Evolutionary conservation across 2,888 invertebrate species (phyloP).

Genomic region (Epistrophella euchroma): DNA sequence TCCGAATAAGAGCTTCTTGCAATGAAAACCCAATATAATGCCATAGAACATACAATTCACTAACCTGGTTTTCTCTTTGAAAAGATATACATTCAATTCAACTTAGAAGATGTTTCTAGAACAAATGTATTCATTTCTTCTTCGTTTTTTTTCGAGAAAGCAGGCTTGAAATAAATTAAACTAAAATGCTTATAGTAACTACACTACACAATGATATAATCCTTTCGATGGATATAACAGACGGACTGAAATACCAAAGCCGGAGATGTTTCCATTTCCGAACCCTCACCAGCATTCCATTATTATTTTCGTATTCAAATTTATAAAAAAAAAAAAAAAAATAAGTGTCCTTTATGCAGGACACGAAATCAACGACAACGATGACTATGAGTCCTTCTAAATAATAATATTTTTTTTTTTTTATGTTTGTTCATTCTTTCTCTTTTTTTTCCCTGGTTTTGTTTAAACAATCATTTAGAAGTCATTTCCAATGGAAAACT

Average conservation of each 20-base stretch:
- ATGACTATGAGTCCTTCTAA: slow-evolving; percentile 16
- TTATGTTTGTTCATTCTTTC: neutral
- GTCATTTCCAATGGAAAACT: slow-evolving; percentile 55
- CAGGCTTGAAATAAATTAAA: slow-evolving; percentile 62
- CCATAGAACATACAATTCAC: slow-evolving; percentile 54
- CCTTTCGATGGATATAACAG: slow-evolving; percentile 15
- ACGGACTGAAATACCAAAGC: neutral
- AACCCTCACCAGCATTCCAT: slow-evolving; percentile 42
- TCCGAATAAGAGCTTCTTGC: slow-evolving; percentile 37
- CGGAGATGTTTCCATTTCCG: slow-evolving; percentile 64
- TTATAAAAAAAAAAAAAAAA: slow-evolving; percentile 19
- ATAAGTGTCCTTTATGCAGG: slow-evolving; percentile 56
- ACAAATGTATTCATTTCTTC: slow-evolving; percentile 12
- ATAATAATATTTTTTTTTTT: neutral
- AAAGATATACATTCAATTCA: slow-evolving; percentile 14
- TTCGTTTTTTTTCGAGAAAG: neutral
- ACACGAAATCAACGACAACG: slow-evolving; percentile 60
- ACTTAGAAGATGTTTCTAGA: slow-evolving; percentile 17
- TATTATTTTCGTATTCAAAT: slow-evolving; percentile 71
- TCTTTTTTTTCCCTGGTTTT: slow-evolving; percentile 11
- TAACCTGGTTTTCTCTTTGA: slow-evolving; percentile 60
- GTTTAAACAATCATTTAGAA: slow-evolving; percentile 66
- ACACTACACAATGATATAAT: slow-evolving; percentile 34
- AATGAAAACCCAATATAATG: slow-evolving; percentile 43
- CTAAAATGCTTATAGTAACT: slow-evolving; percentile 55